A percentile compares a stretch with the other conserved stretches of the same genome.
Evolutionary conservation across 2,797 vertebrate species (phyloP).

Genomic region (Erpetoichthys calabaricus): DNA sequence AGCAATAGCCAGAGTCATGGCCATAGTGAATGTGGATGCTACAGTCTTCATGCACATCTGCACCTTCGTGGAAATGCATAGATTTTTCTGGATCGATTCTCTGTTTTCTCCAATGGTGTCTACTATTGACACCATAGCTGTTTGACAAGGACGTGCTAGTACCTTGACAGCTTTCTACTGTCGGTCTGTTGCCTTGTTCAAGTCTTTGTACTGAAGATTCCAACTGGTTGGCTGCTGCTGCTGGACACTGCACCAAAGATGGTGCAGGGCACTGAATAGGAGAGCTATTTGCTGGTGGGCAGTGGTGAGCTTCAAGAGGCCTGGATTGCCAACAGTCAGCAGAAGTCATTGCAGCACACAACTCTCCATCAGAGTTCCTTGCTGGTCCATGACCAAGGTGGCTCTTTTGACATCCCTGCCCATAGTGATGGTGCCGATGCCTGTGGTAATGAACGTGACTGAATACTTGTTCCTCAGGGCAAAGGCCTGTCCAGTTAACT

Average conservation of each 20-base stretch:
- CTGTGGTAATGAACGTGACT: conserved; percentile 84
- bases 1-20: conserved; percentile 47
- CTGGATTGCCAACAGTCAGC: conserved; percentile 12
- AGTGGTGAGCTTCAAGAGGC: conserved; percentile 38
- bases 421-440: conserved; percentile 88
- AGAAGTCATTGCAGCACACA: conserved; percentile 20
- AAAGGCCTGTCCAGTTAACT: conserved; percentile 36
- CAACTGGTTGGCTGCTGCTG: conserved; percentile 31
- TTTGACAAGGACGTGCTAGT: conserved; percentile 26
- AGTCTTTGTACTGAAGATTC: conserved; percentile 31
- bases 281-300: conserved; percentile 25
- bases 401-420: conserved; percentile 30
- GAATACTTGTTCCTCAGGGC: conserved; percentile 54
- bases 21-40: conserved; percentile 49
- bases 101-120: conserved; percentile 47
- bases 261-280: conserved; percentile 19
- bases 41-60: conserved; percentile 51
- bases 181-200: conserved; percentile 36
- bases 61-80: conserved; percentile 52
- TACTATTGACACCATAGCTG: conserved; percentile 22
- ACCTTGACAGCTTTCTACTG: conserved; percentile 18
- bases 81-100: conserved; percentile 32
- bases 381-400: conserved; percentile 39
- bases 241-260: conserved; percentile 42
- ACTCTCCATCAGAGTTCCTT: conserved; percentile 50